Base-by-base conservation (phyloP, 64 coral and sea anemone genomes). In the Astreopora myriophthalma region DNA sequence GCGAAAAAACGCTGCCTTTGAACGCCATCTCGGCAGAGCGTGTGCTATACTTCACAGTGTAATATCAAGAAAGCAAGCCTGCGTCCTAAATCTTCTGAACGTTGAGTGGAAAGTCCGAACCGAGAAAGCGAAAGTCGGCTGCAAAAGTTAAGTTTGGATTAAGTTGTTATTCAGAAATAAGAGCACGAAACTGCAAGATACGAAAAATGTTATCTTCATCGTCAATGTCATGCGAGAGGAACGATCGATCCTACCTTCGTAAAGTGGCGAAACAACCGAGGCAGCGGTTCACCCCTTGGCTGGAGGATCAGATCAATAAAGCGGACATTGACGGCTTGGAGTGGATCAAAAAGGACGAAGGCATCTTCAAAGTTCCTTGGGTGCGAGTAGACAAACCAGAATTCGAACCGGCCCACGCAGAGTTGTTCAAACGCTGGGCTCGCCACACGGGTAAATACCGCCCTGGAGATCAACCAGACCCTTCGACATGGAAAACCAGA, bases 341-440 rank as follows among this genome's bases (percentile, higher is more conserved):
- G 14, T 97, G 95, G 95, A 63, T 97, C 34, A 71, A 94, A 9
- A 71, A 57, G 69, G 86, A 89, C 0, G 26, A 82, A 13, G 89
- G 74, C 0, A 90, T 84, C 9, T 97, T 97, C 55, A 89, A 70
- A 67, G 85, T 97, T 14, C 88, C 87, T 14, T 97, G 95, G 95
- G 93, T 89, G 23, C 86, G 92, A 42, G 95, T 89, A 16, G 95
- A 93, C 23, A 97, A 91, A 51, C 95, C 95, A 20, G 95, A 97
- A 37, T 97, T 97, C 49, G 62, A 94, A 34, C 80, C 57, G 35
- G 84, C 68, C 86, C 91, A 97, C 80, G 95, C 91, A 30, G 70
- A 90, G 81, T 62, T 97, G 17, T 97, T 97, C 32, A 88, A 93
- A 25, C 80, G 73, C 49, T 97, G 95, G 95, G 95, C 95, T 13